A percentile compares a stretch with the other conserved stretches of the same genome.
These are phyloP conservation scores for Poeciliopsis presidionis DNA, from an alignment of 2,797 vertebrate genomes.

Conservation along the genomic window DNA sequence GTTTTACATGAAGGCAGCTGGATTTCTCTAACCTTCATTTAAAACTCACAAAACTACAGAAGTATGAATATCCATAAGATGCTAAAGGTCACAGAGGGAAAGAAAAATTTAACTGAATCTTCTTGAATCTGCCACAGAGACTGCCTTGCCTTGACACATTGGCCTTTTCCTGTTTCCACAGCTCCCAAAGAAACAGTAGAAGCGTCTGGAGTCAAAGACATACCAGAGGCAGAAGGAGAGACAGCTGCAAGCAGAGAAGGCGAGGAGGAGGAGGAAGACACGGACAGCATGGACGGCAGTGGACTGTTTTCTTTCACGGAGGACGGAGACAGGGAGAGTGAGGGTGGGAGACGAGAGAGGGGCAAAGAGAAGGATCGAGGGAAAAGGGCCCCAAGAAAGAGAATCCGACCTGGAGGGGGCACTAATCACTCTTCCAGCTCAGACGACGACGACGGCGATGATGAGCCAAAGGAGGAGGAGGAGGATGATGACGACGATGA, in stretches of 20 bases:
- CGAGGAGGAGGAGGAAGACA: constrained; percentile 89
- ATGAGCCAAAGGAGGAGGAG: constrained; percentile 79
- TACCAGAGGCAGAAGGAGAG: constrained; percentile 62
- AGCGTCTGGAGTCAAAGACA: constrained; percentile 64
- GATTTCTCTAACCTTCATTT: neutral
- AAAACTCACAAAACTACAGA: neutral
- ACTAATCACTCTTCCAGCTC: constrained; percentile 85
- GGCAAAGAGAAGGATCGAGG: constrained; percentile 62
- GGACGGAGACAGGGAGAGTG: constrained; percentile 80
- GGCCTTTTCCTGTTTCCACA: constrained; percentile 35
- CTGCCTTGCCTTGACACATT: constrained; percentile 7
- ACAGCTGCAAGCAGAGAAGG: constrained; percentile 41
- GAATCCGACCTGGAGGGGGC: constrained; percentile 76
- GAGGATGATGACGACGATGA: constrained; percentile 85
- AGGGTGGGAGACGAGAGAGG: constrained; percentile 69
- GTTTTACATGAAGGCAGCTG: neutral
- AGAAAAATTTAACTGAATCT: neutral
- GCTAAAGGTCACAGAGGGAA: neutral
- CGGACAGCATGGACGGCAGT: constrained; percentile 96
- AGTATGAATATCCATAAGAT: neutral
- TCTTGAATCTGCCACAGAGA: constrained; percentile 25
- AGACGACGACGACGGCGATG: constrained; percentile 74
- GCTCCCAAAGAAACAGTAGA: constrained; percentile 68
- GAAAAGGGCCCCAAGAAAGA: constrained; percentile 76
- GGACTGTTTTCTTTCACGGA: constrained; percentile 90